A percentile compares a stretch with the other conserved stretches of the same genome.
phyloP scores from a whole-genome alignment of 2,113 vertebrate species.

The Barnardius zonarius region DNA sequence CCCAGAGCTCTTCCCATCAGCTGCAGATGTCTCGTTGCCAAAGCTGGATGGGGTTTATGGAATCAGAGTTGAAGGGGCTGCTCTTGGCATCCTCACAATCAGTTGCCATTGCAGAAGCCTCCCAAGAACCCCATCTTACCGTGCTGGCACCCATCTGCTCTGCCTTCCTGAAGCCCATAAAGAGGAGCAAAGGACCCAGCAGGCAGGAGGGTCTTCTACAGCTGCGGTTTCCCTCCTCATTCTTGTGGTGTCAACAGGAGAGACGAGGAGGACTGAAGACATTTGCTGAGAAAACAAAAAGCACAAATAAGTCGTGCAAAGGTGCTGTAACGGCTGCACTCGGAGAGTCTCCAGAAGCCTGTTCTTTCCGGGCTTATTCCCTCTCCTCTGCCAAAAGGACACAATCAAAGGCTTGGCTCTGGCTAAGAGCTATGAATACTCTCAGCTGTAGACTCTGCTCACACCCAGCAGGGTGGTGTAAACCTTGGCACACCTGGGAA shows the following conservation, averaged over 20 bases:
- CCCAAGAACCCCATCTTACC: too few relatives aligned
- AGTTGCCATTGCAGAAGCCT: neutral
- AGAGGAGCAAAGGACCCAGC: neutral
- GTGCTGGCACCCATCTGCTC: neutral
- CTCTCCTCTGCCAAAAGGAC: neutral
- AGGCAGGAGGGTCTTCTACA: neutral
- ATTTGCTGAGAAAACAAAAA: neutral
- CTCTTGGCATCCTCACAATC: neutral
- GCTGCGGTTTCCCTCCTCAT: neutral
- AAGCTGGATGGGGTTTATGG: neutral
- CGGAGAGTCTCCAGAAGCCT: neutral
- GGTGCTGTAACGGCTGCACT: neutral
- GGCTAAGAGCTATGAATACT: neutral
- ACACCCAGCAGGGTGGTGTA: neutral
- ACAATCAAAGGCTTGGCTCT: neutral
- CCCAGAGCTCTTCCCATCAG: neutral
- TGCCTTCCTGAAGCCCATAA: neutral
- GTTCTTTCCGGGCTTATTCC: neutral
- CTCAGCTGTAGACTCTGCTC: neutral
- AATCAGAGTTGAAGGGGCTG: neutral
- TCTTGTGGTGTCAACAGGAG: neutral
- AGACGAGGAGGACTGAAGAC: rapidly evolving
- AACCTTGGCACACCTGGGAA: neutral
- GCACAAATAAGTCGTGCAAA: neutral
- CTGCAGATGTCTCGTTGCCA: neutral